Conservation (phyloP, 2,113 vertebrate genomes). For the Gallinago media region DNA sequence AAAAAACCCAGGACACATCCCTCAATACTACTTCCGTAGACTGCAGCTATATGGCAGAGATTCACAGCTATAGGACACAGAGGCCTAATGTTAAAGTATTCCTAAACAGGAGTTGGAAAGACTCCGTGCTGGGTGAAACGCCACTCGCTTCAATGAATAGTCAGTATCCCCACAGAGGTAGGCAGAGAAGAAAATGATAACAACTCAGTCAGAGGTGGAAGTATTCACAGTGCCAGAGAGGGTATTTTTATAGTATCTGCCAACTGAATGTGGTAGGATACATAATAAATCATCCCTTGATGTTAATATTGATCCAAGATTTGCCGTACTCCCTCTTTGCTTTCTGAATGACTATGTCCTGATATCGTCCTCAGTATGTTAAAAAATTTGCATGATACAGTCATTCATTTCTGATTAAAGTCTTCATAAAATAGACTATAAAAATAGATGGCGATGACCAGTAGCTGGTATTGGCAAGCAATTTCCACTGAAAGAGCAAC, state of each 20-base stretch:
- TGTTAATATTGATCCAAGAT: neutral
- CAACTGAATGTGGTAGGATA: neutral
- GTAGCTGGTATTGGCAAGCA: neutral
- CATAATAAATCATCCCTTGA: neutral
- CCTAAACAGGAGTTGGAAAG: neutral
- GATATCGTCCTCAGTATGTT: neutral
- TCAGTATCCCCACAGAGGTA: neutral
- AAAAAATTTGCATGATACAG: neutral
- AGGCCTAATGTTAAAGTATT: neutral
- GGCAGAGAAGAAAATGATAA: neutral
- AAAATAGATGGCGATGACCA: neutral
- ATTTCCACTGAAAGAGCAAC: neutral
- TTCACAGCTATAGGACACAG: neutral
- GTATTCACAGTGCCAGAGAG: neutral
- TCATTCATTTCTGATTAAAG: neutral
- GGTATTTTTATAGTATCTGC: neutral
- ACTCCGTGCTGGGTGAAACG: neutral
- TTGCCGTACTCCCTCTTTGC: neutral
- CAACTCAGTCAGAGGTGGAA: neutral
- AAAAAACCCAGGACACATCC: neutral
- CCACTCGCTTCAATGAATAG: neutral
- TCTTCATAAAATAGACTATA: neutral
- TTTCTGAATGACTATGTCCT: neutral
- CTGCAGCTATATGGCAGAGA: neutral
- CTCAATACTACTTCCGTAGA: neutral